These are phyloP conservation scores for Syngnathus floridae DNA, from an alignment of 2,113 vertebrate species.

Conservation along the genomic window DNA sequence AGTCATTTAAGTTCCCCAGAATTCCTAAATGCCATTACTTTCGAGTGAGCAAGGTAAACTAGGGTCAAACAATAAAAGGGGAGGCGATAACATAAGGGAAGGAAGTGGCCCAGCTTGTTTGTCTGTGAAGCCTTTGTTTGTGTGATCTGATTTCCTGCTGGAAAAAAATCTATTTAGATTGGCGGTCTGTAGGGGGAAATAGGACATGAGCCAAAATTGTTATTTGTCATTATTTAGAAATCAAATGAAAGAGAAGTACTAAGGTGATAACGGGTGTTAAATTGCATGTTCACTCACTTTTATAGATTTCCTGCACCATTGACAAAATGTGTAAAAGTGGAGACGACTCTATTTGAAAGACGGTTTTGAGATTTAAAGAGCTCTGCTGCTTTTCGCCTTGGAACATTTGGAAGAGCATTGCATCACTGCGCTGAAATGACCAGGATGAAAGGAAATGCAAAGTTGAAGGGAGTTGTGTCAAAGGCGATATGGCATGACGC, in stretches of 20 bases:
- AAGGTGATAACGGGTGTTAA: not conserved
- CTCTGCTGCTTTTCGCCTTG: not conserved
- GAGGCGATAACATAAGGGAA: slow-evolving; percentile 46
- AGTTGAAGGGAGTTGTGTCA: not conserved
- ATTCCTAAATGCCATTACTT: slow-evolving; percentile 25
- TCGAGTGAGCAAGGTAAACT: slow-evolving; percentile 23
- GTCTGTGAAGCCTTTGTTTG: slow-evolving; percentile 57
- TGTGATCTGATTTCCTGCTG: slow-evolving; percentile 60
- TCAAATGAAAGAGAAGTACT: slow-evolving; percentile 29
- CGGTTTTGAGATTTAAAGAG: not conserved
- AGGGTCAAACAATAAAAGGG: slow-evolving; percentile 57
- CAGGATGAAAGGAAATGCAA: not conserved
- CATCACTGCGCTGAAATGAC: not conserved
- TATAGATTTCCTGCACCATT: not conserved
- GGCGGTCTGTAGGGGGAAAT: slow-evolving; percentile 41
- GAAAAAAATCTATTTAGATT: slow-evolving; percentile 52
- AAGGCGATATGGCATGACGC: not conserved
- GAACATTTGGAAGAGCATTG: not conserved
- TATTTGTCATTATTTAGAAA: slow-evolving; percentile 24
- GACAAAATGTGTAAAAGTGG: not conserved
- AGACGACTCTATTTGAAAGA: not conserved
- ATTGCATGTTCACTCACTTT: not conserved
- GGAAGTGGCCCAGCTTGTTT: slow-evolving; percentile 61
- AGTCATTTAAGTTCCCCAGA: too few species aligned
- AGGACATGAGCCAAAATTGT: slow-evolving; percentile 24